These are phyloP conservation scores for Drosophila pseudotakahashii DNA, from an alignment of 2,888 invertebrate genomes.

Conservation along the genomic window DNA sequence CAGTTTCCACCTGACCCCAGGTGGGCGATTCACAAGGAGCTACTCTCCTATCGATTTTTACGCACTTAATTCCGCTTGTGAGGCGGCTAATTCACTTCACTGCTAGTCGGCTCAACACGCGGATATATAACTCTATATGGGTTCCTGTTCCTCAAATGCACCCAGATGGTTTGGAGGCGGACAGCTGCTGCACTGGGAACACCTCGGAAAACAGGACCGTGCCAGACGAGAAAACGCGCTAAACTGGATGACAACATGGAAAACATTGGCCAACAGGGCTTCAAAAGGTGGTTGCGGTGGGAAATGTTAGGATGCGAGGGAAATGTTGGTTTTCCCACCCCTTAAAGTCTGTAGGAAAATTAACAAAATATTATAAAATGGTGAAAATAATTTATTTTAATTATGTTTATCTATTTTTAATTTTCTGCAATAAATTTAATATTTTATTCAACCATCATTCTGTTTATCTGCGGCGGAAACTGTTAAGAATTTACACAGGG, in stretches of 20 bases:
- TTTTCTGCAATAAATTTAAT: not conserved
- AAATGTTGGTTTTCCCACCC: not conserved
- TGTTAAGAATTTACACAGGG: not conserved
- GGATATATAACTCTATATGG: not conserved
- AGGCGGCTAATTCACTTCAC: not conserved
- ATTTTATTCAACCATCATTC: not conserved
- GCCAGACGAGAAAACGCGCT: constrained; percentile 55
- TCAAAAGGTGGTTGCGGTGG: constrained; percentile 36
- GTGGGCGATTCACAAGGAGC: constrained; percentile 1
- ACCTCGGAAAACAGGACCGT: constrained; percentile 30
- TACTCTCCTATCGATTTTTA: constrained; percentile 63
- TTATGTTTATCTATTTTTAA: not conserved
- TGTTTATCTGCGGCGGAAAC: not conserved
- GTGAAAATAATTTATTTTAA: too few relatives aligned
- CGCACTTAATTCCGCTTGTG: constrained; percentile 48
- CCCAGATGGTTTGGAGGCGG: constrained; percentile 13
- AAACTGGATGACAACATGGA: constrained; percentile 59
- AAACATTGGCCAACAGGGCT: constrained; percentile 27
- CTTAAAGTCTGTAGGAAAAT: not conserved
- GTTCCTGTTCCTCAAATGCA: constrained; percentile 32
- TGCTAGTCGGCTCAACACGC: not conserved
- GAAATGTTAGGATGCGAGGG: constrained; percentile 22
- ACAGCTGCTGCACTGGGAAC: constrained; percentile 30
- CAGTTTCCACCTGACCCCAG: constrained; percentile 1
- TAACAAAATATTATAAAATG: not conserved